A percentile compares a stretch with the other conserved stretches of the same genome.
Conservation (phyloP, 2,888 invertebrate genomes). For the Pammene aurita region DNA sequence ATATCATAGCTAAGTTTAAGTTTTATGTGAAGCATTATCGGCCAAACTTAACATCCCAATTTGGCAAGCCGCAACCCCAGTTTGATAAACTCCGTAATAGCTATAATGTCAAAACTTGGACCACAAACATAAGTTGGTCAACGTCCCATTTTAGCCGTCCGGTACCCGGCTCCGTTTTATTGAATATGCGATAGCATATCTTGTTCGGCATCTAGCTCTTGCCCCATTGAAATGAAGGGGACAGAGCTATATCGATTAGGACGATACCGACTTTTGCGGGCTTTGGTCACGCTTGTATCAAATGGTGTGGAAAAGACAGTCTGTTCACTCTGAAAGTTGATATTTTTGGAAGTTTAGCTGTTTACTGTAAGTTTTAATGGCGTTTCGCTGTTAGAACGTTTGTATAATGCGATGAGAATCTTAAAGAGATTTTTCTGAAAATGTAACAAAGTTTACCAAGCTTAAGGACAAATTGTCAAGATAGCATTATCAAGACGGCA, state of each 20-base stretch:
- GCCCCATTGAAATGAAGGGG: conserved; percentile 23
- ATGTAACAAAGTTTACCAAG: neutral
- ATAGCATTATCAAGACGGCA: too few relatives aligned
- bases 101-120: neutral
- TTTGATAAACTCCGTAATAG: neutral
- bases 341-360: neutral
- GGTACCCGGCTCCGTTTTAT: conserved; percentile 32
- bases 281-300: conserved; percentile 26
- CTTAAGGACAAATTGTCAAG: too few relatives aligned
- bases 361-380: conserved; percentile 1
- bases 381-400: conserved; percentile 8
- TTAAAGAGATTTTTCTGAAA: neutral
- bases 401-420: neutral
- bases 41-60: neutral
- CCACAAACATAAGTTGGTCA: conserved; percentile 34
- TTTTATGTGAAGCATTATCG: neutral
- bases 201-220: conserved; percentile 25
- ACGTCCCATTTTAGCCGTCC: conserved; percentile 32
- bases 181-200: conserved; percentile 40
- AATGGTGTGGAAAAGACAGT: conserved; percentile 10
- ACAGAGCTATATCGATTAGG: conserved; percentile 36
- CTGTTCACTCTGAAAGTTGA: conserved; percentile 9
- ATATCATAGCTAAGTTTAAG: too few relatives aligned
- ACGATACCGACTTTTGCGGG: conserved; percentile 26
- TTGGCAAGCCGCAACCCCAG: neutral